Evolutionary conservation across 2,888 invertebrate genomes (phyloP), one percentile per base, ranked within the genome.

Genomic region (Drosophila nr. fundita): DNA sequence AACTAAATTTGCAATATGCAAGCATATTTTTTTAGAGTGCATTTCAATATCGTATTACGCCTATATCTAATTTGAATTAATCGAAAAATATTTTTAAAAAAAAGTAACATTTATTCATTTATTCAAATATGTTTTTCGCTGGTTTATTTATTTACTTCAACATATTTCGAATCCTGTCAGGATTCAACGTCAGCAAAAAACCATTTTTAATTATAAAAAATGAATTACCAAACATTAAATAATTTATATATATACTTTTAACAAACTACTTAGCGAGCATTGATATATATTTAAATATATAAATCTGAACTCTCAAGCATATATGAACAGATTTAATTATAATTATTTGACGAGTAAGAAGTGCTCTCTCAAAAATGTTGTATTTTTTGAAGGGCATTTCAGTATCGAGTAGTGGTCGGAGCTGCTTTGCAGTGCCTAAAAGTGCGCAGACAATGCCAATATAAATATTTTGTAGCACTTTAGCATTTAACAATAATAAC

Each of bases 401-500:
- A 32, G 11, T 30, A 30, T 61, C 71, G 48, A 15, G 7, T n/a
- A 27, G 13, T 1, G 11, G 8, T 21, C 36, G 21, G 54, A 4
- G 7, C 11, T 13, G 34, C 15, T 18, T 13, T 1, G 50, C 34
- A 54, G 49, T 32, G 50, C 10, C n/a, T 29, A 15, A 63, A 48
- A 68, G 68, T 58, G 53, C 38, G 50, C 67, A 55, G 70, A 83
- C 86, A 85, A 83, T 80, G 83, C 68, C 68, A 76, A 78, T 78
- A 86, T 85, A 79, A 85, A 87, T 88, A 76, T 82, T 73, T 77
- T 79, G 73, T 72, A 76, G 76, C 69, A 74, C 76, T 80, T 84
- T 78, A 87, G 82, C 86, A 87, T 81, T 89, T 78, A 82, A 76
- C 80, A 75, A 84, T 70, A 75, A 79, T 69, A 83, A 75, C 71